Conservation (phyloP, 2,888 invertebrate species). For the Mesorhabditis spiculigera region DNA sequence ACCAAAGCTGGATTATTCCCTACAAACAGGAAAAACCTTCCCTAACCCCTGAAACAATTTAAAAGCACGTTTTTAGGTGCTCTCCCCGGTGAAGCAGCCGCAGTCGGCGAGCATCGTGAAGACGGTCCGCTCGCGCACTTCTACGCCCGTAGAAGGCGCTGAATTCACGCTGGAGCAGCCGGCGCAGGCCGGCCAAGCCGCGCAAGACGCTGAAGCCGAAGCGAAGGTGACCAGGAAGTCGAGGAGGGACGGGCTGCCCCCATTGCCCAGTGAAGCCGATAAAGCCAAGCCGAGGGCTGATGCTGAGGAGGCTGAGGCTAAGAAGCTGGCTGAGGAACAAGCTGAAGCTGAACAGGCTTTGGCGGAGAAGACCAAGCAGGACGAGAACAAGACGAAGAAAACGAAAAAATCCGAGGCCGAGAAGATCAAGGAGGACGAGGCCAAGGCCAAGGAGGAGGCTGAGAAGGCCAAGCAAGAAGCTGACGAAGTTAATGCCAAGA, state of each 20-base stretch:
- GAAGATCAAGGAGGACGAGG: background rate
- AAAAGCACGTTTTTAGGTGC: too few relatives aligned
- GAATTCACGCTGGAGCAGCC: slow-evolving; percentile 36
- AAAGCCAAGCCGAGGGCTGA: slow-evolving; percentile 10
- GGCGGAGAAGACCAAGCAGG: slow-evolving; percentile 6
- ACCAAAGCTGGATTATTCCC: too few relatives aligned
- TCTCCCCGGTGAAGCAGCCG: slow-evolving; percentile 30
- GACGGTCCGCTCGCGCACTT: slow-evolving; percentile 22
- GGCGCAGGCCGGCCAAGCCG: slow-evolving; percentile 10
- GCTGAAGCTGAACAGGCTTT: slow-evolving; percentile 7
- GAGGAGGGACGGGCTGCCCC: slow-evolving; percentile 25
- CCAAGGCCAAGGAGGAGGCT: slow-evolving; percentile 11
- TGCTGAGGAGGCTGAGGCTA: slow-evolving; percentile 11
- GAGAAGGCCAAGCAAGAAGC: slow-evolving; percentile 6
- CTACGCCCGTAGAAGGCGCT: slow-evolving; percentile 23
- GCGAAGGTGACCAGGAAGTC: background rate
- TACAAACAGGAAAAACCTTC: too few relatives aligned
- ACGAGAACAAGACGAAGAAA: slow-evolving; percentile 11
- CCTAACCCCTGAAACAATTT: too few relatives aligned
- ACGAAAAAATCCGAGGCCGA: slow-evolving; percentile 1
- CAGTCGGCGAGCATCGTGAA: slow-evolving; percentile 32
- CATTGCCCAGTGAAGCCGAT: slow-evolving; percentile 9
- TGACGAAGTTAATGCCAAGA: slow-evolving; percentile 7
- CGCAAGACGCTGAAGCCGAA: slow-evolving; percentile 22
- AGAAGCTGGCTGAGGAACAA: slow-evolving; percentile 11